These are phyloP conservation scores for Cichladusa arquata DNA, from an alignment of 2,113 vertebrate species.

Conservation along the genomic window DNA sequence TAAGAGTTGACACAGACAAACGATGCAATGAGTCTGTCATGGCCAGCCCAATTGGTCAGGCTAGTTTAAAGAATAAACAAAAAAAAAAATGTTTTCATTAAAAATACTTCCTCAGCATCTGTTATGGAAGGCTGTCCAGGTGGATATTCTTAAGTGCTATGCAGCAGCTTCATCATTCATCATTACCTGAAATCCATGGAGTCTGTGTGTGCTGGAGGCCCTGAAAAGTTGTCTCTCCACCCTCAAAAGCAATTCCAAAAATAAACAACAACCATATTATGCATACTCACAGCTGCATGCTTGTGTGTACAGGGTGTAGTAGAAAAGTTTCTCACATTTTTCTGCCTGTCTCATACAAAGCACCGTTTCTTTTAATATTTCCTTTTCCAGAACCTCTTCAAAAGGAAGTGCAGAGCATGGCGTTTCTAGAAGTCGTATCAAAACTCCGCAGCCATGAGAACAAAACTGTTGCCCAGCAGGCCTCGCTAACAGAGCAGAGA, in stretches of 20 bases:
- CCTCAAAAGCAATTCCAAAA: not conserved
- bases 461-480: constrained; percentile 97
- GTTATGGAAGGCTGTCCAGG: not conserved
- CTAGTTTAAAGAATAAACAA: not conserved
- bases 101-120: not conserved
- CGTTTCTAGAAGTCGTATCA: constrained; percentile 91
- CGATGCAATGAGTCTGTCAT: rapidly evolving
- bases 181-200: not conserved
- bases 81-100: not conserved
- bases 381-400: constrained; percentile 78
- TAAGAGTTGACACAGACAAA: not conserved
- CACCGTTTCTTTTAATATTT: not conserved
- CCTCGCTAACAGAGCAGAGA: constrained; percentile 96
- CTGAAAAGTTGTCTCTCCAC: not conserved
- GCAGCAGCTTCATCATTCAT: not conserved
- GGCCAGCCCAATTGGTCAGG: not conserved
- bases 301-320: rapidly evolving
- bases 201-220: too few relatives aligned
- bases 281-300: rapidly evolving
- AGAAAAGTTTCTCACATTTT: not conserved
- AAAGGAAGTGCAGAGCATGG: constrained; percentile 91
- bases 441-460: constrained; percentile 95
- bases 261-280: not conserved
- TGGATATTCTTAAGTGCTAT: not conserved
- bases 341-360: not conserved